Base-by-base conservation (phyloP, 2,797 vertebrate species). In the Notamacropus eugenii region DNA sequence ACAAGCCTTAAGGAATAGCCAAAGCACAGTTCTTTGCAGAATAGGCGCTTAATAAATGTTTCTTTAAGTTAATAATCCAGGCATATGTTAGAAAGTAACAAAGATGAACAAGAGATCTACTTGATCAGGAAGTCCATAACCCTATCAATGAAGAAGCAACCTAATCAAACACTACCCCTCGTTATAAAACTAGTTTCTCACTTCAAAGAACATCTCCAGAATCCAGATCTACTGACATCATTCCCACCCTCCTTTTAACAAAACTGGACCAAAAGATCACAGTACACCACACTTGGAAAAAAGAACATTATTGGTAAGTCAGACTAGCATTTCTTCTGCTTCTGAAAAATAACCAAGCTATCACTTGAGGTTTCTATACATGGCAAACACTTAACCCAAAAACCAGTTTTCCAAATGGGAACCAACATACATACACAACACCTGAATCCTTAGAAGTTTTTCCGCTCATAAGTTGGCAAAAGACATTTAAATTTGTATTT, bases 191-290 rank as follows among this genome's bases (percentile, higher is more conserved):
- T 29, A 4, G 13, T 50, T 46, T 87, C 55, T 55, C n/a, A 93
- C 19, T 29, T 31, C 12, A 52, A 29, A 28, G 11, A 82, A 5
- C 0, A 14, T 1, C 19, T 0, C 27, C 5, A 0, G 27, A 0
- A 34, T 46, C 54, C 56, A 16, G 34, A 31, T 40, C 58, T 9
- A 40, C 0, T 5, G 13, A 1, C 1, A 14, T 1, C 19, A 46
- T 14, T 62, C 52, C 52, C 90, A 91, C 54, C 52, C 52, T 52
- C 55, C 31, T 16, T 34, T 50, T 55, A 46, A 1, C 16, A 28
- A 54, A 29, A 22, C 12, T 55, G 5, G 56, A n/a, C 16, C 8
- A 8, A 24, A 31, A 1, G 13, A 31, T 46, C 28, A 31, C 0
- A 55, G 31, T 1, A 8, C 4, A 54, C 8, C 82, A 91, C 50